phyloP scores from a whole-genome alignment of 2,888 invertebrate genomes.

The Eledona agricola region DNA sequence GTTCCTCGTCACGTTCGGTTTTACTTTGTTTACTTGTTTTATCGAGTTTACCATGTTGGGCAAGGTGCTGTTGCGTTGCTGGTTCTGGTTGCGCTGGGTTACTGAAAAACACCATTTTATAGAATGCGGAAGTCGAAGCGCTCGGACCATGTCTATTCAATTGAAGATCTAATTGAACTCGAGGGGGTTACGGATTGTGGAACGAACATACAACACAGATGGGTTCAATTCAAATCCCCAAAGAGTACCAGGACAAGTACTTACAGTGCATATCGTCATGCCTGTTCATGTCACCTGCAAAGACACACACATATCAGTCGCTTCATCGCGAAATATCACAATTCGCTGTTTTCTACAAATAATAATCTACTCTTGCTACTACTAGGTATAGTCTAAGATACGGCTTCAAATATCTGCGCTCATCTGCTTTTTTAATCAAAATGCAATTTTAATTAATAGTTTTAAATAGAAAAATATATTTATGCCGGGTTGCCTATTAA shows the following conservation, averaged over 20 bases:
- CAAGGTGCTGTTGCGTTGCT: slow-evolving; percentile 75
- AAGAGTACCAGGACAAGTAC: slow-evolving; percentile 62
- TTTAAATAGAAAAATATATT: no score
- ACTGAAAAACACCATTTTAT: slow-evolving; percentile 65
- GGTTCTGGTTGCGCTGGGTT: slow-evolving; percentile 81
- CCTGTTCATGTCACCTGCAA: slow-evolving; percentile 79
- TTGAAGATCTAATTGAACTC: slow-evolving; percentile 24
- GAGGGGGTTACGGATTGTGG: neutral
- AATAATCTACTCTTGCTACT: slow-evolving; percentile 7
- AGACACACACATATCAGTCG: no score
- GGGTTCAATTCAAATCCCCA: slow-evolving; percentile 1
- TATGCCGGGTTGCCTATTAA: no score
- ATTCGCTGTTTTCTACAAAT: slow-evolving; percentile 10
- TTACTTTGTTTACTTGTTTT: slow-evolving; percentile 89
- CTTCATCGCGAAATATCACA: no score
- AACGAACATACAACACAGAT: slow-evolving; percentile 11
- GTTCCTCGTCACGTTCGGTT: slow-evolving; percentile 84
- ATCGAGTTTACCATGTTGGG: slow-evolving; percentile 79
- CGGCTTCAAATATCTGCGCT: no score
- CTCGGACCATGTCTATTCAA: slow-evolving; percentile 24
- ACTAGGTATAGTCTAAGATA: neutral
- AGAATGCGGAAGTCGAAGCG: no score
- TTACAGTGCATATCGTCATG: slow-evolving; percentile 80
- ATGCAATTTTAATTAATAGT: no score
- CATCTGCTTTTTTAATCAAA: no score